Evolutionary conservation across 1,140 invertebrate genomes (phyloP), one percentile per base, ranked within the genome.

Genomic region (Arion vulgaris): DNA sequence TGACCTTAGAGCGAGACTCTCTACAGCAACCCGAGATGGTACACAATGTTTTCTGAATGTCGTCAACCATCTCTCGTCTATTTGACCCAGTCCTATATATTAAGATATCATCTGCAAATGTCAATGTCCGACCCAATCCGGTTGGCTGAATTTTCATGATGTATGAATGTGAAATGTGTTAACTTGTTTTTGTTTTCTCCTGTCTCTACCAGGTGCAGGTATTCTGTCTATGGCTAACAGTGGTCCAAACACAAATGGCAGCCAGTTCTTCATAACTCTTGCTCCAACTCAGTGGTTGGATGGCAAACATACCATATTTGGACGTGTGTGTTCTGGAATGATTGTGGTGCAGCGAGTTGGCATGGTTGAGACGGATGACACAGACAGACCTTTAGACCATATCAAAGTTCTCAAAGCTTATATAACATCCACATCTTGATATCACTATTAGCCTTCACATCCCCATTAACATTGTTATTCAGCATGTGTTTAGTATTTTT

Each of bases 191-290:
- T n/a, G n/a, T n/a, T n/a, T n/a, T n/a, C 62, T 66, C 7, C 1
- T 32, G 32, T 66, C n/a, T 66, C 4, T 17, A 7, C 28, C 85
- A 95, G 95, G 96, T 80, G 96, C 96, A 86, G 96, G 96, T 53
- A 94, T 96, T 7, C 92, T 99, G 1, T 97, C 96, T 84, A 98
- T 98, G 96, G 96, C 96, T 0, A 99, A 99, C 94, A 96, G 96
- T 78, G 98, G 98, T 0, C 97, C 97, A 2, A 95, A 99, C 90
- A 96, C 97, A 28, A 99, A 99, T 93, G 98, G 98, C 36, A 98
- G 97, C 69, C 98, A 99, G 91, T 99, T 99, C 94, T 99, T 99
- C 89, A 97, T 99, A 36, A 99, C 98, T 0, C 92, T 99, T 82
- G 97, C 96, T 0, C 98, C 98, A 11, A 98, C 98, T 11, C 97